Evolutionary conservation across 2,113 vertebrate genomes (phyloP), one percentile per base, ranked within the genome.

Genomic region (Rynchops niger): DNA sequence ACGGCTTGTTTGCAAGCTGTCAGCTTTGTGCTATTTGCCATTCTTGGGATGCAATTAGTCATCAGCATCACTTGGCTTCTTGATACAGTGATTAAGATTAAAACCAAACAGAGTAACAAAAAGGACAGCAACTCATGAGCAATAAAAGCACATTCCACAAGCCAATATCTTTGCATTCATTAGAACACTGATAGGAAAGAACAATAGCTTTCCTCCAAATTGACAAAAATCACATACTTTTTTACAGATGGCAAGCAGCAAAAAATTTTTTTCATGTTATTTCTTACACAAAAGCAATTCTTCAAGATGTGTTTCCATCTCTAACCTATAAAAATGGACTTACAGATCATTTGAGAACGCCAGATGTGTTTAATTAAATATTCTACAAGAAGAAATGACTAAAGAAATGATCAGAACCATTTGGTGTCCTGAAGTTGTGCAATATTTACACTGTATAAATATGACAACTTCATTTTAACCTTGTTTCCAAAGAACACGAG

Each of bases 301-400:
- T 71, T 88, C 50, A 67, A 52, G 30, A 76, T 21, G 12, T 4
- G 2, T 88, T 97, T 83, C 55, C 38, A 66, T 14, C 25, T 32
- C 32, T n/a, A 67, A 70, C 27, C 40, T 61, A 43, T 13, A 82
- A 90, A 81, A 89, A 72, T 16, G 2, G 20, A 65, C 61, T 70
- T 74, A 15, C 15, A 62, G 26, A 81, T 50, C 30, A 50, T 38
- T 50, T 55, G 42, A 80, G 32, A 80, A 83, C 66, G 25, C 8
- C 83, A 88, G 20, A 88, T 84, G 92, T 90, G 43, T 92, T 95
- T 84, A 94, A 87, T 65, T 90, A 91, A 91, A 71, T 76, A 82
- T 70, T 77, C 23, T 61, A 53, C 83, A 77, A 62, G 76, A 94
- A 91, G 25, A 85, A 95, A 70, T 47, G 9, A 76, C 61, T 61